phyloP scores from a whole-genome alignment of 1,140 invertebrate species.

The Physella acuta region DNA sequence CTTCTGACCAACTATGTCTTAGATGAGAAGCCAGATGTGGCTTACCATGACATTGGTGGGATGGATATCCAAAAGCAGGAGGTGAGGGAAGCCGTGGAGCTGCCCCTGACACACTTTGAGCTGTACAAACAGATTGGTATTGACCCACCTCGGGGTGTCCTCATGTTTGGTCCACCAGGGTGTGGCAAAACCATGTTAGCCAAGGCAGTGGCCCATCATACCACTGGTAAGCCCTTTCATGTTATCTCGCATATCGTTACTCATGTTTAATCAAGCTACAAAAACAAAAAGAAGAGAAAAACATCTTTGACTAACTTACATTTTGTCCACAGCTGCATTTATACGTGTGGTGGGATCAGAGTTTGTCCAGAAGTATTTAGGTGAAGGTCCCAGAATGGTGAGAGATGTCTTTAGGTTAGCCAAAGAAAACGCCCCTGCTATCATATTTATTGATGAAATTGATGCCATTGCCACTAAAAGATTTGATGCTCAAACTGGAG shows the following conservation, averaged over 20 bases:
- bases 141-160: constrained; percentile 89
- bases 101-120: constrained; percentile 97
- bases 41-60: constrained; percentile 96
- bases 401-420: constrained; percentile 97
- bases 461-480: constrained; percentile 98
- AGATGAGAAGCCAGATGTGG: constrained; percentile 98
- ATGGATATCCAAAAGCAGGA: constrained; percentile 99
- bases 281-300: no score
- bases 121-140: constrained; percentile 96
- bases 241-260: no score
- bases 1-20: constrained; percentile 29
- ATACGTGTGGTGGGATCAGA: constrained; percentile 98
- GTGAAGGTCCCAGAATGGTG: constrained; percentile 98
- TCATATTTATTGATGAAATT: constrained; percentile 95
- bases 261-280: no score
- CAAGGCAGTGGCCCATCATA: constrained; percentile 95
- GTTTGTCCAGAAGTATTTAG: constrained; percentile 99
- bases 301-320: no score
- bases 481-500: constrained; percentile 97
- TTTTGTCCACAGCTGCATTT: constrained; percentile 78
- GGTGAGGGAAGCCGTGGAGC: constrained; percentile 96
- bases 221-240: constrained; percentile 75
- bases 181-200: constrained; percentile 87
- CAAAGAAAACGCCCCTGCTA: constrained; percentile 98
- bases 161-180: constrained; percentile 95